Evolutionary conservation across 2,797 vertebrate genomes (phyloP), one percentile per base, ranked within the genome.

Genomic region (Notolepis coatsorum): DNA sequence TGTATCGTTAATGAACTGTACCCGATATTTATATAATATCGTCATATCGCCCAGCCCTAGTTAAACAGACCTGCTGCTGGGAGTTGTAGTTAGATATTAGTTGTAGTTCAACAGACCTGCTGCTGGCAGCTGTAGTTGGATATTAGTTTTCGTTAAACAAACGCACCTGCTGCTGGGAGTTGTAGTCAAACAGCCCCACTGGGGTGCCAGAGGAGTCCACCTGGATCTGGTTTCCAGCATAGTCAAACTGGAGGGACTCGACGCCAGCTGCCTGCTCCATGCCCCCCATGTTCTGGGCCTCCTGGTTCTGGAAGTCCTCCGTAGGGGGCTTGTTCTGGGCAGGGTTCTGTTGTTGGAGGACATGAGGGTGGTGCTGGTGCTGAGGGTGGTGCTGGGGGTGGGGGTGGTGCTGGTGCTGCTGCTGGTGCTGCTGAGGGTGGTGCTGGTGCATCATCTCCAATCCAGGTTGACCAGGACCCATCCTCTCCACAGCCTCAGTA

Each of bases 61-160:
- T 65, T 47, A 6, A 47, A 80, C 83, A 46, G 2, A 93, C 92
- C 91, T 93, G 92, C 77, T n/a, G n/a, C n/a, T n/a, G n/a, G n/a
- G n/a, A n/a, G n/a, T n/a, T n/a, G n/a, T n/a, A n/a, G n/a, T n/a
- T n/a, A n/a, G n/a, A n/a, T n/a, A n/a, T 71, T 94, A 93, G 53
- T 15, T 45, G n/a, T n/a, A 30, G 28, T 65, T 47, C 7, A 47
- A 80, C 83, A 46, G 2, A 93, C 92, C 91, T 93, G 92, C 77
- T 98, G 97, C 82, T 98, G 97, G 67, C 97, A 95, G 90, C 51
- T 96, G 93, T 99, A 99, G 93, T 99, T n/a, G n/a, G n/a, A n/a
- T n/a, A n/a, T 71, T 94, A 93, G 53, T 15, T 45, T n/a, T n/a
- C 18, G 28, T 65, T 47, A 6, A 47, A 80, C 83, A 46, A 1